phyloP scores from a whole-genome alignment of 2,888 invertebrate species.

The Patella ulyssiponensis region DNA sequence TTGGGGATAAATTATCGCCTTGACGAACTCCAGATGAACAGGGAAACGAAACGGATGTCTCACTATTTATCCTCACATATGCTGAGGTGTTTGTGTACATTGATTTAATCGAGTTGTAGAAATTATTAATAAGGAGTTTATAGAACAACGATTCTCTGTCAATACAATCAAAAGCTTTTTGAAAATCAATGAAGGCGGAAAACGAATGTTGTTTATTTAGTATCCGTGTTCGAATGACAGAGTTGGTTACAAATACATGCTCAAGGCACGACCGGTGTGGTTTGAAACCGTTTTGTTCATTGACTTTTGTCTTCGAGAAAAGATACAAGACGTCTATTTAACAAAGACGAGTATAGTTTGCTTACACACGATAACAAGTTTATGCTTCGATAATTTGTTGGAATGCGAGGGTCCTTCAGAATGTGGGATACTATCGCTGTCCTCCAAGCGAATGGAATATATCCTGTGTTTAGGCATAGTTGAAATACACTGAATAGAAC shows the following conservation, averaged over 20 bases:
- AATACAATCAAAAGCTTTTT: neutral
- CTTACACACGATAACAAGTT: neutral
- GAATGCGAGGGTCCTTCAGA: neutral
- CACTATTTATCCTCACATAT: neutral
- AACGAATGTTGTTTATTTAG: neutral
- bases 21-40: neutral
- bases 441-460: neutral
- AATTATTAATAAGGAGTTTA: neutral
- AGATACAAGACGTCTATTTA: neutral
- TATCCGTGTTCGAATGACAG: neutral
- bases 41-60: neutral
- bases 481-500: neutral
- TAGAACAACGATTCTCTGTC: neutral
- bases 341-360: neutral
- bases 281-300: neutral
- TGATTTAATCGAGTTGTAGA: neutral
- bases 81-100: neutral
- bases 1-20: conserved; percentile 4
- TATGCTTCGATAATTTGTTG: neutral
- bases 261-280: neutral
- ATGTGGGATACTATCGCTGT: neutral
- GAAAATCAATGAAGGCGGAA: conserved; percentile 11
- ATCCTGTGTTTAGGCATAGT: neutral
- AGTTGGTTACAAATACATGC: neutral
- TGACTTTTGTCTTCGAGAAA: neutral